Base-by-base conservation (phyloP, 2,888 invertebrate species). In the Rhynchonema sp. region DNA sequence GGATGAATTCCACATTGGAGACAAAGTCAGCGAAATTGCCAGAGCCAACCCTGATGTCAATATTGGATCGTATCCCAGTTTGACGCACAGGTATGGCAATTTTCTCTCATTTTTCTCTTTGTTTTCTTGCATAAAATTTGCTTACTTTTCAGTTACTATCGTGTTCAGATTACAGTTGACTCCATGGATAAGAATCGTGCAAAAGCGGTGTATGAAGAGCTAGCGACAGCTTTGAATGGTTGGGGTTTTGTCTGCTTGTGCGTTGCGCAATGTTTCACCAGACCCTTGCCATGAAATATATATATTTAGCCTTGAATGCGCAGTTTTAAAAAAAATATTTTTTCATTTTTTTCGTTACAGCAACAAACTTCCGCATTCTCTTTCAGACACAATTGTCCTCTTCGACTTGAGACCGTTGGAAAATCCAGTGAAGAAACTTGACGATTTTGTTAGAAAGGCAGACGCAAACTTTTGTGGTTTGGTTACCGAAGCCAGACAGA, bases 41-140 rank as follows among this genome's bases (percentile, higher is more conserved):
- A 70, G 74, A 26, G 72, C 73, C 61, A 80, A 74, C 69, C 74
- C 72, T 2, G 65, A 67, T 55, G 80, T 81, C 27, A 74, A 74
- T 27, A 76, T 82, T 65, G 81, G 81, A n/a, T 81, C 80, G 28
- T 82, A 81, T 69, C 81, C 81, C 23, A 74, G 75, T 28, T 66
- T 77, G 59, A 73, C 73, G 60, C 77, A 78, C 68, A 73, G 73
- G 75, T 76, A 64, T 29, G 30, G 38, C 17, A 17, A 17, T 38
- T 38, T n/a, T n/a, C n/a, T n/a, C n/a, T n/a, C n/a, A n/a, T n/a
- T n/a, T n/a, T n/a, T n/a, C n/a, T n/a, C n/a, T n/a, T n/a, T n/a
- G n/a, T n/a, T n/a, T n/a, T n/a, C n/a, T 29, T 30, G 26, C 23
- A 13, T 13, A 22, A 26, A 29, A 59, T 17, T 28, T 1, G 20